A percentile compares a stretch with the other conserved stretches of the same genome.
Conservation (phyloP, 2,797 vertebrate genomes). For the Potorous gilbertii region DNA sequence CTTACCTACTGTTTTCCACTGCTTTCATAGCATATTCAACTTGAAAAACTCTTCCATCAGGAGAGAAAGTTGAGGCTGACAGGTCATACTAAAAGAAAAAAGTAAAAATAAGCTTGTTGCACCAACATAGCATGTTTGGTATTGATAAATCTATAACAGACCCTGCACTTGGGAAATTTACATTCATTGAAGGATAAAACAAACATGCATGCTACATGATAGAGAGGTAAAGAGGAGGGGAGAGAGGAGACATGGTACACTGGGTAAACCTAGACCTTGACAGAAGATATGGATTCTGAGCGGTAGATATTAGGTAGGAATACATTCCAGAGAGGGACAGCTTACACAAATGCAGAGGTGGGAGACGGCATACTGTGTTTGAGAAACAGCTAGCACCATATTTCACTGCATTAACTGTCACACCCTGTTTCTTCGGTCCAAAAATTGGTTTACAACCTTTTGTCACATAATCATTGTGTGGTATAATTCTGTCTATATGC, state of each 20-base stretch:
- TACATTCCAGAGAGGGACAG: background rate
- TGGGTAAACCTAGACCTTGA: background rate
- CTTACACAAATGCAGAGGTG: background rate
- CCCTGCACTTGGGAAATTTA: background rate
- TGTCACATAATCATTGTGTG: no score
- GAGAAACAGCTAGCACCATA: background rate
- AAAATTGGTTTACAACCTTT: no score
- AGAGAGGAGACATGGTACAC: background rate
- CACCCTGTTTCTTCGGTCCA: no score
- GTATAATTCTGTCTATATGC: no score
- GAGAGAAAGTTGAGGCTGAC: slow-evolving; percentile 98
- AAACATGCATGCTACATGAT: background rate
- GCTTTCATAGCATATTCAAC: slow-evolving; percentile 99
- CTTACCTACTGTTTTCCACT: slow-evolving; percentile 98
- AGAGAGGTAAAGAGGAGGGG: background rate
- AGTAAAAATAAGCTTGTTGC: slow-evolving; percentile 21
- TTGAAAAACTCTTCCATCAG: slow-evolving; percentile 97
- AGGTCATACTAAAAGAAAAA: slow-evolving; percentile 90
- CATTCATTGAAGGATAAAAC: background rate
- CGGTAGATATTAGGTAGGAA: background rate
- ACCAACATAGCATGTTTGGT: background rate
- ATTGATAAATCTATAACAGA: slow-evolving; percentile 20
- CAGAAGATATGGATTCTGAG: background rate
- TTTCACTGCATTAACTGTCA: no score
- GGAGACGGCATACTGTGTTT: background rate